Conservation (phyloP, 1,140 invertebrate genomes). For the Bathynomus jamesi region DNA sequence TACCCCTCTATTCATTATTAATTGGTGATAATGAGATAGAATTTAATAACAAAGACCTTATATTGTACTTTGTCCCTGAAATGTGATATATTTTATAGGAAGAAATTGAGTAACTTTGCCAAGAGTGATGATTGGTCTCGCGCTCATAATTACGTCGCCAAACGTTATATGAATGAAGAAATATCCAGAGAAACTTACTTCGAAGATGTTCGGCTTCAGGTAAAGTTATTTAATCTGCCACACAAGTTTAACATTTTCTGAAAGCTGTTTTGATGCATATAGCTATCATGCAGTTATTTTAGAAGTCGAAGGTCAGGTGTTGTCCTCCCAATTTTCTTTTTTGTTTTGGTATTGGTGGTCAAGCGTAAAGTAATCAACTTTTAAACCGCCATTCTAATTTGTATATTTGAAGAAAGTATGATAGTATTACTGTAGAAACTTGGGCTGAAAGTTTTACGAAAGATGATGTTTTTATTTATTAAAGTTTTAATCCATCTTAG, state of each 20-base stretch:
- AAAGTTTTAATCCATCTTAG: too few relatives aligned
- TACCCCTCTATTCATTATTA: not conserved
- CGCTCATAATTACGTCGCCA: slow-evolving; percentile 54
- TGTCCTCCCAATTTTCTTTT: not conserved
- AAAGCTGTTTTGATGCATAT: not conserved
- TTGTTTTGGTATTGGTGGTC: too few relatives aligned
- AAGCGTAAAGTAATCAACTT: too few relatives aligned
- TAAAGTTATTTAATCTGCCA: not conserved
- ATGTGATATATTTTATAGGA: slow-evolving; percentile 40
- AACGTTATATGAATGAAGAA: slow-evolving; percentile 49
- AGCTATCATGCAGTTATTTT: not conserved
- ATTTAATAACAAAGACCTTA: not conserved
- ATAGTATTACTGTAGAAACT: too few relatives aligned
- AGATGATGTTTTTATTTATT: too few relatives aligned
- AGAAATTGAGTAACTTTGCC: slow-evolving; percentile 50
- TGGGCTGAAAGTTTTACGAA: too few relatives aligned
- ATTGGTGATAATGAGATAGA: not conserved
- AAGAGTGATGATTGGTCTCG: slow-evolving; percentile 48
- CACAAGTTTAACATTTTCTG: not conserved
- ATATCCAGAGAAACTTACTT: slow-evolving; percentile 50
- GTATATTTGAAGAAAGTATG: too few relatives aligned
- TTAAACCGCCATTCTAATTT: too few relatives aligned
- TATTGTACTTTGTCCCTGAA: not conserved
- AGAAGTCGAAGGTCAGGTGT: not conserved
- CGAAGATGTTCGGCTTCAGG: slow-evolving; percentile 45